phyloP scores from a whole-genome alignment of 2,888 invertebrate species.

The Aleiodes leptofemur region DNA sequence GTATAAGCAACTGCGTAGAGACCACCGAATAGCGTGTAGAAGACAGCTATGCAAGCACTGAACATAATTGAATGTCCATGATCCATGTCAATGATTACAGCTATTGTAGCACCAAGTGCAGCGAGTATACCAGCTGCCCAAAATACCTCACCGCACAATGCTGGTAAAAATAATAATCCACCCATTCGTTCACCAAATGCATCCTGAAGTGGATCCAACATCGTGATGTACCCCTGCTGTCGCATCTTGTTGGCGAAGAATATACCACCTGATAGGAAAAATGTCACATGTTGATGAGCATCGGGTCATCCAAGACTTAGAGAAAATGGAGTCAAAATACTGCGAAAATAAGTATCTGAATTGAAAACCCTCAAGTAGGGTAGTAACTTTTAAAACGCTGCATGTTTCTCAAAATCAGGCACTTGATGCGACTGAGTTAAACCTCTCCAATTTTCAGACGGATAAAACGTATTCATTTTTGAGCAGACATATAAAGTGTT shows the following conservation, averaged over 20 bases:
- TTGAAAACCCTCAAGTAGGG: too few relatives aligned
- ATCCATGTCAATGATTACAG: slow-evolving; percentile 98
- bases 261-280: slow-evolving; percentile 85
- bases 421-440: too few relatives aligned
- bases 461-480: too few relatives aligned
- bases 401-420: too few relatives aligned
- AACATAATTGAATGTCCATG: slow-evolving; percentile 94
- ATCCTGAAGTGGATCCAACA: slow-evolving; percentile 98
- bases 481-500: too few relatives aligned
- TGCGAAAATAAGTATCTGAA: too few relatives aligned
- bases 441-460: too few relatives aligned
- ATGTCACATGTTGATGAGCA: not conserved
- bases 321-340: too few relatives aligned
- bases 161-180: slow-evolving; percentile 95
- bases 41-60: slow-evolving; percentile 96
- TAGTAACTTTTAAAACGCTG: too few relatives aligned
- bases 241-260: slow-evolving; percentile 99
- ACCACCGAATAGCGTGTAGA: slow-evolving; percentile 98
- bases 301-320: not conserved
- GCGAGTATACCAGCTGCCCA: slow-evolving; percentile 99
- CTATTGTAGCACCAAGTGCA: slow-evolving; percentile 95
- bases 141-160: slow-evolving; percentile 98
- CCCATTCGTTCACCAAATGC: slow-evolving; percentile 98
- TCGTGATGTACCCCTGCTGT: slow-evolving; percentile 97
- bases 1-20: slow-evolving; percentile 99